These are phyloP conservation scores for Microcebus jonahi DNA, from an alignment of 2,113 vertebrate species.

Conservation along the genomic window DNA sequence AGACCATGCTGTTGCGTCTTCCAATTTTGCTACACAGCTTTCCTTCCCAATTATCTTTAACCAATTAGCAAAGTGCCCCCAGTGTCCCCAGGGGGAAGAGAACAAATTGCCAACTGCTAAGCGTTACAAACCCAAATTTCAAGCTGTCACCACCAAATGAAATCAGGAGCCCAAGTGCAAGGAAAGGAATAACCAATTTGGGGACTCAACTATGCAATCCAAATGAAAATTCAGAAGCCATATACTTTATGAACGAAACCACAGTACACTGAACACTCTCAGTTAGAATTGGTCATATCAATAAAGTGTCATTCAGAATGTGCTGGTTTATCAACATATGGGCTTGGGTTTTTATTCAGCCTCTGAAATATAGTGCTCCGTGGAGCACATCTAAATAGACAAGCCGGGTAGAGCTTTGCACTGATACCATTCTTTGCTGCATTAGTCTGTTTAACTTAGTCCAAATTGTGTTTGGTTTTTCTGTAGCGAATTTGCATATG, in stretches of 20 bases:
- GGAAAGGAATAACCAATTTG: slow-evolving; percentile 13
- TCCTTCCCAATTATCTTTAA: neutral
- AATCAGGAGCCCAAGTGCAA: slow-evolving; percentile 39
- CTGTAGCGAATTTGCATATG: slow-evolving; percentile 72
- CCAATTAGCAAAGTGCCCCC: neutral
- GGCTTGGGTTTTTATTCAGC: slow-evolving; percentile 35
- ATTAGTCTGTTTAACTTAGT: slow-evolving; percentile 66
- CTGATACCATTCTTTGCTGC: slow-evolving; percentile 31
- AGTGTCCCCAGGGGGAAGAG: neutral
- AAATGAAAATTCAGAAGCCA: slow-evolving; percentile 54
- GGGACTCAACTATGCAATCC: slow-evolving; percentile 63
- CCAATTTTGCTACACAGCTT: neutral
- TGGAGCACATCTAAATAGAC: neutral
- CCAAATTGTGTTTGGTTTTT: slow-evolving; percentile 66
- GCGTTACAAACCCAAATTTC: slow-evolving; percentile 52
- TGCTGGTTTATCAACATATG: slow-evolving; percentile 55
- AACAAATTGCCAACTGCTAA: neutral
- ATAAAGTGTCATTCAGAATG: slow-evolving; percentile 35
- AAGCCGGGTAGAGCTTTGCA: neutral
- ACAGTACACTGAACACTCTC: neutral
- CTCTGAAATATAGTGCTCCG: slow-evolving; percentile 41
- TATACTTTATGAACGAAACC: slow-evolving; percentile 37
- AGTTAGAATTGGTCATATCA: slow-evolving; percentile 29
- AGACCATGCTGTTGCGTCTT: neutral
- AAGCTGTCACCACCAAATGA: neutral